Evolutionary conservation across 1,140 invertebrate genomes (phyloP), one percentile per base, ranked within the genome.

Genomic region (Megalonaias nervosa): DNA sequence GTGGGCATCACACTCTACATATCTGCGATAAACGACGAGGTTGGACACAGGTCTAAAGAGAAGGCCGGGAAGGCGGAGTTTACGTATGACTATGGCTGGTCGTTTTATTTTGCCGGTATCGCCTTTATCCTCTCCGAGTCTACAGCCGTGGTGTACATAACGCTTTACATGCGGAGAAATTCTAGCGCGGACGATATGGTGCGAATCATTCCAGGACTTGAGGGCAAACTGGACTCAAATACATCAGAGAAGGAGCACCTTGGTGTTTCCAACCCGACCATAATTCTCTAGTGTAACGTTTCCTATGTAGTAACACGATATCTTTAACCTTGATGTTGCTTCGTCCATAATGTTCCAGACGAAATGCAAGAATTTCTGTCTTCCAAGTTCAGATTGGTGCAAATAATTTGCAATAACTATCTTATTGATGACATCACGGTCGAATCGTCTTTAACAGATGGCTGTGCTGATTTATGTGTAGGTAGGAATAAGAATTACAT

Each of bases 21-120:
- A 31, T 88, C 86, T 38, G 84, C 85, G 23, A 84, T 89, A 48
- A 89, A 89, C 71, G 88, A 89, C 74, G 88, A 89, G 68, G 86
- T 88, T 15, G 85, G 84, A 15, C 86, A 87, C 72, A 74, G 84
- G 23, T 71, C 78, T 19, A 84, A 81, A 56, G 80, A 83, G 15
- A 84, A 75, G 59, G 71, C 75, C 72, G 69, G 75, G 68, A 69
- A 81, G 31, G 81, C 73, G 0, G 75, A 73, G 21, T 88, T 88
- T 74, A 65, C 68, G 5, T 88, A 87, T 73, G 48, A 73, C 1
- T 88, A 88, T 72, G 86, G 87, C 38, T 88, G 86, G 86, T 87
- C 87, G 17, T 87, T 88, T 78, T 85, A 83, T 79, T 85, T 82
- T 55, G 82, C 82, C 5, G 87, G 85, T 23, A 69, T 84, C 12